Conservation (phyloP, 2,797 vertebrate species). For the Mastacembelus armatus region DNA sequence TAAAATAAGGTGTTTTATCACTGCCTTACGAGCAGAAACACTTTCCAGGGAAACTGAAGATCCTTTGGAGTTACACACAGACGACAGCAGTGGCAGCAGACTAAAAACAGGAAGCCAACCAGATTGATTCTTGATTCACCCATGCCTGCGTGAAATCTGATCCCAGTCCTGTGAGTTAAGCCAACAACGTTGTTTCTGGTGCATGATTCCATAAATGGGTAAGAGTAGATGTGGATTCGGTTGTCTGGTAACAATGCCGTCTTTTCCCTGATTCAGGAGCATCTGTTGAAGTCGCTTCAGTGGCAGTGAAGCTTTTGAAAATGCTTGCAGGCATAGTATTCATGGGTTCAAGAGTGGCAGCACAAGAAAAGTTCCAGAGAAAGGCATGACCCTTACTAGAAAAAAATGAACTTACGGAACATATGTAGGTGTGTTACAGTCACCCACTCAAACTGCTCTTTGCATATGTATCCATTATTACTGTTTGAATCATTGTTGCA, state of each 20-base stretch:
- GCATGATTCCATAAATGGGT: conserved; percentile 67
- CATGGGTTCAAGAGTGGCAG: conserved; percentile 49
- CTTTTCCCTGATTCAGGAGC: conserved; percentile 55
- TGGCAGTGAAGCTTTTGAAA: conserved; percentile 26
- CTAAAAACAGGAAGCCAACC: conserved; percentile 75
- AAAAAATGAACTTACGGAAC: conserved; percentile 41
- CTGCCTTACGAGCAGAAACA: conserved; percentile 69
- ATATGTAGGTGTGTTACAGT: conserved; percentile 63
- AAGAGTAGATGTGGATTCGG: conserved; percentile 57
- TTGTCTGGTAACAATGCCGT: conserved; percentile 59
- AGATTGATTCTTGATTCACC: conserved; percentile 76
- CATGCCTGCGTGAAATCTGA: conserved; percentile 70
- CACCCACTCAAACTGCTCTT: conserved; percentile 51
- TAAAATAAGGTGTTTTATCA: conserved; percentile 83
- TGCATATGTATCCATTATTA: conserved; percentile 49
- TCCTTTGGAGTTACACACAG: conserved; percentile 68
- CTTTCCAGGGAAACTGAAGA: conserved; percentile 67
- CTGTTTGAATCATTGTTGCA: conserved; percentile 48
- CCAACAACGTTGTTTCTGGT: conserved; percentile 56
- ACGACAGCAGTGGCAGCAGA: conserved; percentile 59
- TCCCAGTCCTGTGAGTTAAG: conserved; percentile 73
- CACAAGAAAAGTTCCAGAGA: conserved; percentile 46
- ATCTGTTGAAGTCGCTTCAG: conserved; percentile 36
- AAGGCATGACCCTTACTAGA: conserved; percentile 16
- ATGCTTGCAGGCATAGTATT: conserved; percentile 48